Evolutionary conservation across 2,888 invertebrate genomes (phyloP).

Genomic region (Bhutanitis thaidina): DNA sequence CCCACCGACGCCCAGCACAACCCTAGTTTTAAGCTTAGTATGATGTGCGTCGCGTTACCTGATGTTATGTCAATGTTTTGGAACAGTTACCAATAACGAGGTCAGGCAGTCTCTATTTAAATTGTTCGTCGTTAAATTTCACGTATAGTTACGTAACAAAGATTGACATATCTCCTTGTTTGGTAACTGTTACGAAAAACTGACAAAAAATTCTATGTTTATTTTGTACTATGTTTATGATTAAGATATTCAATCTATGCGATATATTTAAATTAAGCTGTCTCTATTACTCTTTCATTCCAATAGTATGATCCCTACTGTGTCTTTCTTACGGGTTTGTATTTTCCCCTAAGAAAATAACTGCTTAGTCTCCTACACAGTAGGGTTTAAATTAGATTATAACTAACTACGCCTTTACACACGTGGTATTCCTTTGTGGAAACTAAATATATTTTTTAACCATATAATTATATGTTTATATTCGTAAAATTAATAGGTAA

Average conservation of each 20-base stretch:
- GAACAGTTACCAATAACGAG: conserved; percentile 34
- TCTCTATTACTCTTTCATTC: conserved; percentile 64
- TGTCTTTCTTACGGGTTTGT: conserved; percentile 17
- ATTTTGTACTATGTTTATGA: conserved; percentile 43
- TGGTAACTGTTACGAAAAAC: conserved; percentile 34
- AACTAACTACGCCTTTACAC: conserved; percentile 14
- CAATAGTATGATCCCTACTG: conserved; percentile 36
- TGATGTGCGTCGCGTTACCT: conserved; percentile 72
- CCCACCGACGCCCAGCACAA: conserved; percentile 74
- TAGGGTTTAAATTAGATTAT: conserved; percentile 10
- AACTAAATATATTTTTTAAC: conserved; percentile 13
- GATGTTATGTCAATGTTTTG: conserved; percentile 47
- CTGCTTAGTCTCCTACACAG: background rate
- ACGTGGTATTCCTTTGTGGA: conserved; percentile 1
- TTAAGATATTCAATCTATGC: conserved; percentile 29
- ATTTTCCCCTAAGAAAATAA: background rate
- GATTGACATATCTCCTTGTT: background rate
- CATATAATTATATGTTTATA: conserved; percentile 5
- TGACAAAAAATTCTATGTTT: conserved; percentile 39
- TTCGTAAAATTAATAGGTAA: background rate
- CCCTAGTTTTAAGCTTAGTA: conserved; percentile 56
- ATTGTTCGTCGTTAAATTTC: background rate
- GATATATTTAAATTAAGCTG: conserved; percentile 44
- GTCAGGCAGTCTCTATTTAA: background rate
- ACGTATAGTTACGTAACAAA: background rate